A percentile compares a stretch with the other conserved stretches of the same genome.
These are phyloP conservation scores for Leptura quadrifasciata DNA, from an alignment of 2,888 invertebrate genomes.

Conservation along the genomic window DNA sequence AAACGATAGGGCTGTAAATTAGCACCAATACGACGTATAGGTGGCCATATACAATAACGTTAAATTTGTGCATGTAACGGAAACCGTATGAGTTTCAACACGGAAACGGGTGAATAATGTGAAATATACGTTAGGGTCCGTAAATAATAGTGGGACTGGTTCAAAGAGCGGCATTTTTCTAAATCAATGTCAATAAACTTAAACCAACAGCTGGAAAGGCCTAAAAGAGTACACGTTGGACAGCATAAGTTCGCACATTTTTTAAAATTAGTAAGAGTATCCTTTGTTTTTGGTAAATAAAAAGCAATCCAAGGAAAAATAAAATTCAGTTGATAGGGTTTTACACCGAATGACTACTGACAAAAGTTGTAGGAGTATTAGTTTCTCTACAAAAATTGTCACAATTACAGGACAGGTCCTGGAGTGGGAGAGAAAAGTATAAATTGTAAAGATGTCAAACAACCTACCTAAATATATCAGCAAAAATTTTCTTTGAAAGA, in stretches of 20 bases:
- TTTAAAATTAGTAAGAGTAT: background rate
- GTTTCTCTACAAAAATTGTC: too few relatives aligned
- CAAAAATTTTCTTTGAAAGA: too few relatives aligned
- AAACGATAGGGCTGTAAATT: constrained; percentile 32
- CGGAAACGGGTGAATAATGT: constrained; percentile 51
- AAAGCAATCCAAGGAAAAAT: too few relatives aligned
- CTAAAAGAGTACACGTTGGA: background rate
- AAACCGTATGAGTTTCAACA: constrained; percentile 51
- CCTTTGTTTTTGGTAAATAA: too few relatives aligned
- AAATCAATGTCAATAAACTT: constrained; percentile 30
- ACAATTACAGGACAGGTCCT: too few relatives aligned
- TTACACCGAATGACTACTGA: too few relatives aligned
- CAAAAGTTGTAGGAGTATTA: too few relatives aligned
- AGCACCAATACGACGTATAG: constrained; percentile 24
- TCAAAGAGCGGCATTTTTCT: constrained; percentile 36
- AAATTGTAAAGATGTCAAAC: too few relatives aligned
- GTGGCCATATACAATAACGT: constrained; percentile 46
- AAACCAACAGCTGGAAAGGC: background rate
- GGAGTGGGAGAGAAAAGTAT: too few relatives aligned
- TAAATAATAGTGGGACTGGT: constrained; percentile 40
- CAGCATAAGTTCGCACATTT: background rate
- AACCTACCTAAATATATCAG: too few relatives aligned
- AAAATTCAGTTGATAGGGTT: too few relatives aligned
- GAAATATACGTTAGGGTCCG: constrained; percentile 38
- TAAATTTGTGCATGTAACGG: constrained; percentile 51